Evolutionary conservation across 2,797 vertebrate species (phyloP), one percentile per base, ranked within the genome.

Genomic region (Delichon dasypus): DNA sequence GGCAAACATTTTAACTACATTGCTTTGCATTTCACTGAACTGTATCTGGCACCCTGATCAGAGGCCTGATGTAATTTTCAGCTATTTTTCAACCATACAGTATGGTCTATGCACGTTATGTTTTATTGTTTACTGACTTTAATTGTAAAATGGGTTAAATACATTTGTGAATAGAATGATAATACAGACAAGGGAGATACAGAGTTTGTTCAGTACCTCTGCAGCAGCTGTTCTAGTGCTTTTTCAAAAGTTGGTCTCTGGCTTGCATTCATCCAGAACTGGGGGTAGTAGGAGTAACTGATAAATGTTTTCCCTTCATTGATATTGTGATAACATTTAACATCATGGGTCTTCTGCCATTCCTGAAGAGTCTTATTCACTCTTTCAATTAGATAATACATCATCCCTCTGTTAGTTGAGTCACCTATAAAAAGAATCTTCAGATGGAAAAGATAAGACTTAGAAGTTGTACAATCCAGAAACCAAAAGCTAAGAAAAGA

Each of bases 391-490:
- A 99, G 97, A 95, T 99, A 99, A 94, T 98, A 99, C 99, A 99
- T 99, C 98, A 99, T 99, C 32, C 99, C 99, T 47, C 99, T 98
- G 96, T 99, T 99, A 88, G 99, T 99, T 32, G 99, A 99, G 95
- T 99, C 99, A 3, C 99, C 99, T 62, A 99, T 98, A 88, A 99
- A 99, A 97, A 99, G 96, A 93, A 99, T 97, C 99, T 99, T 96
- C 51, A 91, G 89, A 93, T 57, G 23, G 83, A 91, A 95, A 57
- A 64, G 4, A 64, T 29, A 73, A 5, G 3, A 27, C 20, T 95
- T 85, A 82, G 29, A 85, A 91, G 22, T 6, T 81, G 51, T 50
- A 79, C 18, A 61, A 13, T 47, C 38, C 38, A 67, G 53, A 79
- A 70, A 0, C 3, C 19, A 73, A 85, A 89, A 82, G 9, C 8